Evolutionary conservation across 2,888 invertebrate genomes (phyloP), one percentile per base, ranked within the genome.

Genomic region (Sarcophaga carnaria): DNA sequence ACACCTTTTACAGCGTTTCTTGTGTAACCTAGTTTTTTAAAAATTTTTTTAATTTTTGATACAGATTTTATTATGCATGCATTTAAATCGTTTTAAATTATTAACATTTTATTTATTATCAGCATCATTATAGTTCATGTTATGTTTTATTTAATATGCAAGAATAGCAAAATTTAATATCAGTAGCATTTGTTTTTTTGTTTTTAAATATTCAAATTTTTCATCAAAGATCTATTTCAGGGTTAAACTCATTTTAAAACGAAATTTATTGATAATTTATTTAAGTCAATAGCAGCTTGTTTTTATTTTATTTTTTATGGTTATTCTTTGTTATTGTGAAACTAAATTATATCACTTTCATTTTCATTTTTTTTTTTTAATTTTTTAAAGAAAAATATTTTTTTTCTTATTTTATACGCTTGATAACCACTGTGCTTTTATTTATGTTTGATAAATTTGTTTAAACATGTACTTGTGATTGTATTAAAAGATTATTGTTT

Each of bases 371-470:
- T 1, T 1, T 54, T 54, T 17, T 62, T 20, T 20, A 62, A 62
- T 20, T 22, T 62, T 62, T 10, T 59, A 22, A 22, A 22, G 22
- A 22, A 22, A n/a, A n/a, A n/a, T n/a, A 22, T 22, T 22, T 22
- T 22, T 22, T 22, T 22, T 22, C 20, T n/a, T 8, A 62, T 22
- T 62, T 62, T 1, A 62, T n/a, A 1, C 20, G 0, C 5, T 10
- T 62, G 10, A 22, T 2, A 10, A 45, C 83, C 76, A 86, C 86
- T 75, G 85, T 82, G 69, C 72, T 17, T 83, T 49, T 37, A 45
- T 71, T 54, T 12, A 54, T 69, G 45, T 69, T 78, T 17, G 54
- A 54, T 54, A 54, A 62, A 12, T 10, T 78, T 47, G 54, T 54
- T 14, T 70, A 60, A 49, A 78, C 63, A 47, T n/a, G 20, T 78